phyloP scores from a whole-genome alignment of 2,797 vertebrate species.

The Sphenodon punctatus region DNA sequence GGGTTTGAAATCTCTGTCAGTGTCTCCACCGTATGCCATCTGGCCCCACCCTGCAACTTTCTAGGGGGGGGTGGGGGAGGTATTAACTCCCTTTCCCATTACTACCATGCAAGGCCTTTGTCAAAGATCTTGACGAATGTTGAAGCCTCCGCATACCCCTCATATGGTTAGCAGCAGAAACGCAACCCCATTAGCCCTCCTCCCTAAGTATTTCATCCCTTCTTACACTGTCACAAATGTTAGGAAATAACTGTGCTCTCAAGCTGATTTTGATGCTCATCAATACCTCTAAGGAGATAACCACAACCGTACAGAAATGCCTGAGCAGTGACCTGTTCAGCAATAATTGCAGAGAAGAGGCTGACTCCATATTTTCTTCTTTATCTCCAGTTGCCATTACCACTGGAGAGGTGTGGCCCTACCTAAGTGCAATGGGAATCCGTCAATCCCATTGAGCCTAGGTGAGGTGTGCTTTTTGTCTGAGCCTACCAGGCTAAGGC shows the following conservation, averaged over 20 bases:
- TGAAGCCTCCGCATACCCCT: no score
- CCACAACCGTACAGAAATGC: not conserved
- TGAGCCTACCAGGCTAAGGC: no score
- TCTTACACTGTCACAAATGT: no score
- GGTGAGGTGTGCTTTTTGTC: no score
- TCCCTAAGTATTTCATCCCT: no score
- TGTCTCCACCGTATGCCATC: not conserved
- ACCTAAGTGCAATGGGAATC: no score
- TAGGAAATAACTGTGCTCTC: not conserved
- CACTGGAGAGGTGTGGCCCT: not conserved
- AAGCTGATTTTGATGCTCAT: accelerated
- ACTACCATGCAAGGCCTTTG: accelerated
- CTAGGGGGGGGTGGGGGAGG: not conserved
- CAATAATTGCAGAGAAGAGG: accelerated
- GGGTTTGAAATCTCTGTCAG: not conserved
- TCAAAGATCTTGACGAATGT: no score
- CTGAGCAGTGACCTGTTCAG: not conserved
- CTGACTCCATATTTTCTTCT: not conserved
- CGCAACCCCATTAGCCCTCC: no score
- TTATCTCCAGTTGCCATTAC: not conserved
- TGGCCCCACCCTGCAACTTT: not conserved
- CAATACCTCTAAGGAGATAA: not conserved
- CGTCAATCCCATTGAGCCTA: no score
- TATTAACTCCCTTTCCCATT: not conserved
- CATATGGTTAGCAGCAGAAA: no score